phyloP scores from a whole-genome alignment of 2,888 invertebrate species.

The Drosophila nigricruria region DNA sequence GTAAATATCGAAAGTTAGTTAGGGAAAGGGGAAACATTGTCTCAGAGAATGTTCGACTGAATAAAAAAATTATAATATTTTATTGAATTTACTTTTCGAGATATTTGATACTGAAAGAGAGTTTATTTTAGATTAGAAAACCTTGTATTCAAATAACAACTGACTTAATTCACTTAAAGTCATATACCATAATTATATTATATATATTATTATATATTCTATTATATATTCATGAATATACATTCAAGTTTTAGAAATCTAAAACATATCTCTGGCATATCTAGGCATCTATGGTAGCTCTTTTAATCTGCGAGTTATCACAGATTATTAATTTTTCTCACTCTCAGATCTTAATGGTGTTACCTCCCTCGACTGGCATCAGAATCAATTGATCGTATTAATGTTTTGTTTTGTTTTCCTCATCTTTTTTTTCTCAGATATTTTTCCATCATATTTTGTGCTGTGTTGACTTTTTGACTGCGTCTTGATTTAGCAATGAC shows the following conservation, averaged over 20 bases:
- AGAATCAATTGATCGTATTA: slow-evolving; percentile 2
- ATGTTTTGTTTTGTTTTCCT: slow-evolving; percentile 7
- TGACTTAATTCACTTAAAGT: background rate
- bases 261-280: no score
- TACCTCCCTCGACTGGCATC: background rate
- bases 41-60: no score
- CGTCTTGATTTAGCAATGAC: slow-evolving; percentile 60
- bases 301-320: background rate
- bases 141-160: background rate
- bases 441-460: slow-evolving; percentile 12
- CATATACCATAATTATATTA: no score
- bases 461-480: slow-evolving; percentile 37
- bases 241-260: no score
- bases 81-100: no score
- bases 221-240: no score
- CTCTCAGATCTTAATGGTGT: background rate
- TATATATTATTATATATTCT: no score
- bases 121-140: no score
- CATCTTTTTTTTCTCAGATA: background rate
- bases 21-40: no score
- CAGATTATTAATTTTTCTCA: background rate
- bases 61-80: no score
- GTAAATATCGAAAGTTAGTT: no score
- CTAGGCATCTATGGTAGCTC: background rate
- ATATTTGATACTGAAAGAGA: no score